Conservation (phyloP, 2,888 invertebrate genomes). For the Escarpia spicata region DNA sequence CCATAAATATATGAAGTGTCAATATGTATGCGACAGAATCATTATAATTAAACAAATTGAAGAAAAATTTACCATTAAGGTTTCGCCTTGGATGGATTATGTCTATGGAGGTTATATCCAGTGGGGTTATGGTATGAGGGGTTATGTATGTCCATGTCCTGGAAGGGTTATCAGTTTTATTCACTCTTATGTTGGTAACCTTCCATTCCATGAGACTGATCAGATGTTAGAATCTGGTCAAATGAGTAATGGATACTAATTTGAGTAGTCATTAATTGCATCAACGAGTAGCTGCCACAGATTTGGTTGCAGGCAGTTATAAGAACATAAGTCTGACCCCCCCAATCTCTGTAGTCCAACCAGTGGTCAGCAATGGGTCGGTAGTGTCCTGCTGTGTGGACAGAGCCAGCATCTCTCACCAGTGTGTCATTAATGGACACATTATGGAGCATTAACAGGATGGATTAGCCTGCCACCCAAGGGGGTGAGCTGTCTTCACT, state of each 20-base stretch:
- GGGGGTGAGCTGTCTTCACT: background rate
- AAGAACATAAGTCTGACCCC: background rate
- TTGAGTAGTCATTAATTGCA: slow-evolving; percentile 7
- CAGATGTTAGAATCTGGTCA: no score
- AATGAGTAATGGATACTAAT: background rate
- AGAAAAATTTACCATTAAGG: no score
- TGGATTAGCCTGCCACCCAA: background rate
- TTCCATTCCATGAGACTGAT: no score
- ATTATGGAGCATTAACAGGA: background rate
- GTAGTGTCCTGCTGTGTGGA: background rate
- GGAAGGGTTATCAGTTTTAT: no score
- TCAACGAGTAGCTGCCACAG: background rate
- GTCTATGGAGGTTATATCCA: no score
- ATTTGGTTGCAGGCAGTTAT: background rate
- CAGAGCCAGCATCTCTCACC: slow-evolving; percentile 3
- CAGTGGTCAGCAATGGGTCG: background rate
- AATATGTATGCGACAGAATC: background rate
- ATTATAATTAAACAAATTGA: no score
- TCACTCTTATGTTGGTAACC: no score
- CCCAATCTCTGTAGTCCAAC: background rate
- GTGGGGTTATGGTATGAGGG: no score
- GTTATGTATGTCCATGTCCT: no score
- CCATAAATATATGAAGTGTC: background rate
- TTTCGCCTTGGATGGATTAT: no score
- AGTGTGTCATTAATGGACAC: slow-evolving; percentile 11